Conservation (phyloP, 2,797 vertebrate genomes). For the Nyctalus aviator region DNA sequence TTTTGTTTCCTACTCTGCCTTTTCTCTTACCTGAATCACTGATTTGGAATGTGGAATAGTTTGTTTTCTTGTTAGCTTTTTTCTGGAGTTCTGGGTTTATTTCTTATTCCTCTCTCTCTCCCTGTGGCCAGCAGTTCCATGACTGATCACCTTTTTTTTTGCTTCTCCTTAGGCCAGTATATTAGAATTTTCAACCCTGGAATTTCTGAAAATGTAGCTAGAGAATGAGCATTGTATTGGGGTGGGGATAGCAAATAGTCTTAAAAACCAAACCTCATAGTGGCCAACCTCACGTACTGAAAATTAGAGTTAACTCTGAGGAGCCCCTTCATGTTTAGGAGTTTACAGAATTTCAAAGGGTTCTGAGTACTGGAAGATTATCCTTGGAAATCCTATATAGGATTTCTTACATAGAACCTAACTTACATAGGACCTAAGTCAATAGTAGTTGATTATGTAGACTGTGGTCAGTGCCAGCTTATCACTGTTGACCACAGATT, state of each 20-base stretch:
- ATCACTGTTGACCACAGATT: neutral
- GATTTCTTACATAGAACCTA: neutral
- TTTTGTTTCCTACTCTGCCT: neutral
- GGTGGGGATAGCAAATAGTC: neutral
- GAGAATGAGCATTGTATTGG: neutral
- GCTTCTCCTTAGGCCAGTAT: neutral
- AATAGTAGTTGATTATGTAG: neutral
- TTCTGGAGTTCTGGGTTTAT: neutral
- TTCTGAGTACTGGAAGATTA: neutral
- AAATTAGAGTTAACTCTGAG: neutral
- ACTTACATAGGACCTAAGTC: neutral
- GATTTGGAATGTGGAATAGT: neutral
- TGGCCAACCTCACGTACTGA: neutral
- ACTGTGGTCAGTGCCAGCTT: neutral
- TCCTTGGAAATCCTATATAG: neutral
- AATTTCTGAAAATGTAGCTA: neutral
- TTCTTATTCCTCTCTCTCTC: neutral
- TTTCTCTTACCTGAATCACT: neutral
- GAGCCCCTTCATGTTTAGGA: neutral
- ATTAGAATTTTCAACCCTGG: neutral
- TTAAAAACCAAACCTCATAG: neutral
- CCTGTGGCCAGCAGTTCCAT: neutral
- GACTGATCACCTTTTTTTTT: neutral
- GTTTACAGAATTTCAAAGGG: neutral
- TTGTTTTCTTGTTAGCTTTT: conserved; percentile 23